Conservation (phyloP, 2,888 invertebrate genomes). For the Emmelina monodactyla region DNA sequence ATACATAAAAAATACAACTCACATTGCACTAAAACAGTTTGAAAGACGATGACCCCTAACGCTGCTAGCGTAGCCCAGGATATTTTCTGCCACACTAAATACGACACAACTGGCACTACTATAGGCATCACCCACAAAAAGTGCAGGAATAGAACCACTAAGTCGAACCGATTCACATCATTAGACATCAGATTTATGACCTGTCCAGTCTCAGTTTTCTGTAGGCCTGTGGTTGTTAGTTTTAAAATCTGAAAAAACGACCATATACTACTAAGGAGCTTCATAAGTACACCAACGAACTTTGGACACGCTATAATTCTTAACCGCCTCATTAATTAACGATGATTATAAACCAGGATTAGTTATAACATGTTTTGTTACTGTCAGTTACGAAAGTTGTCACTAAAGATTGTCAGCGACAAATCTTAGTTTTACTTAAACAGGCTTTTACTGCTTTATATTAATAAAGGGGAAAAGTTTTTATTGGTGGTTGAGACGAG, state of each 20-base stretch:
- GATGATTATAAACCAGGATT: too few species aligned
- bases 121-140: slow-evolving; percentile 84
- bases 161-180: slow-evolving; percentile 83
- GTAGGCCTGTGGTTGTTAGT: slow-evolving; percentile 65
- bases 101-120: slow-evolving; percentile 68
- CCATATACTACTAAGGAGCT: too few species aligned
- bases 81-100: slow-evolving; percentile 52
- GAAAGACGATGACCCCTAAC: slow-evolving; percentile 55
- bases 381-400: too few species aligned
- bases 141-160: slow-evolving; percentile 73
- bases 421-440: too few species aligned
- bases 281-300: too few species aligned
- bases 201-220: slow-evolving; percentile 74
- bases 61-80: slow-evolving; percentile 46
- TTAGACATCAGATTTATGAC: slow-evolving; percentile 86
- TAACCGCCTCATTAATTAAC: too few species aligned
- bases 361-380: too few species aligned
- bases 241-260: slow-evolving; percentile 39
- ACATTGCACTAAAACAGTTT: slow-evolving; percentile 69
- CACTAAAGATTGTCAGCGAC: too few species aligned
- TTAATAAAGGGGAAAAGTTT: too few species aligned
- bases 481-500: too few species aligned
- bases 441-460: too few species aligned
- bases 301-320: too few species aligned
- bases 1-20: slow-evolving; percentile 13